These are phyloP conservation scores for Rhopalosiphum nymphaeae DNA, from an alignment of 2,888 invertebrate genomes.

Conservation along the genomic window DNA sequence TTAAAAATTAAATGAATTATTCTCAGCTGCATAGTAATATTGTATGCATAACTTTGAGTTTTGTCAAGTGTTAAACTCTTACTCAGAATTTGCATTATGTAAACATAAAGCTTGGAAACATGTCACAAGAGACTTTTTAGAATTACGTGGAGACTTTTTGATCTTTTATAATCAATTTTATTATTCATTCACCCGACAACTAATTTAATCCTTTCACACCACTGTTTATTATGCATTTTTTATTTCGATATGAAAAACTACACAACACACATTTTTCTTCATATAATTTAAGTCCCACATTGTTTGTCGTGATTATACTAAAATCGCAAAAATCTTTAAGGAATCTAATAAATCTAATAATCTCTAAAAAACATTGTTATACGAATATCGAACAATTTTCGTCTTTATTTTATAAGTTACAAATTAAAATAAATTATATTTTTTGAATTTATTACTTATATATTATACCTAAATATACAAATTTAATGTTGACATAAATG, in stretches of 20 bases:
- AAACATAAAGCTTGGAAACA: neutral
- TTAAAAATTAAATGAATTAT: neutral
- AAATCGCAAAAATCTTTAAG: neutral
- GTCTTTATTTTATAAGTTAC: neutral
- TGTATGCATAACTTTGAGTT: neutral
- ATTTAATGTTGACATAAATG: neutral
- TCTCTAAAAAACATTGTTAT: neutral
- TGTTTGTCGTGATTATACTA: neutral
- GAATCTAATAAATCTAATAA: neutral
- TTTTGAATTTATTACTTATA: neutral
- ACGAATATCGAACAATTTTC: neutral
- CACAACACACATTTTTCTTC: neutral
- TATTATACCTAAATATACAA: neutral
- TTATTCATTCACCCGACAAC: neutral
- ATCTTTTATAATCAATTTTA: neutral
- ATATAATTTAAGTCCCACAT: neutral
- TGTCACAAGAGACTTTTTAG: neutral
- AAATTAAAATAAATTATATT: neutral
- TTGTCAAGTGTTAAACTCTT: neutral
- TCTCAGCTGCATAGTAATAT: neutral
- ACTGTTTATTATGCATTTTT: neutral
- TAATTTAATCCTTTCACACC: neutral
- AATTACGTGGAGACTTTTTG: neutral
- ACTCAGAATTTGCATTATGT: neutral
- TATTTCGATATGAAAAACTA: neutral